These are phyloP conservation scores for Lycodopsis pacificus DNA, from an alignment of 2,797 vertebrate species.

Conservation along the genomic window DNA sequence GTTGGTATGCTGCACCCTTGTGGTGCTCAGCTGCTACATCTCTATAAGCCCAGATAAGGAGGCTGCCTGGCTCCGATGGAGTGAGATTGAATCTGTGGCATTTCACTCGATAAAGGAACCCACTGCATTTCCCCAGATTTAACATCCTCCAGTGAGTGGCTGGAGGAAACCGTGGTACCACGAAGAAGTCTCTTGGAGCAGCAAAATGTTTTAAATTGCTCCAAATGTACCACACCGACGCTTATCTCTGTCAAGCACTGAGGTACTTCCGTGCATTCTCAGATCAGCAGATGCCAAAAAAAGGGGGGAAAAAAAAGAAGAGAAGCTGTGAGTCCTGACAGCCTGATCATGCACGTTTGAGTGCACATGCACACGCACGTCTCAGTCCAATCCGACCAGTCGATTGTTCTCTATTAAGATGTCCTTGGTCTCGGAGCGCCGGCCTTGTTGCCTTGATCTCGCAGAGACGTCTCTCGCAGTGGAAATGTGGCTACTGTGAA, in stretches of 20 bases:
- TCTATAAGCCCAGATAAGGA: conserved; percentile 71
- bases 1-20: conserved; percentile 84
- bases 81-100: conserved; percentile 71
- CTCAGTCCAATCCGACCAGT: conserved; percentile 34
- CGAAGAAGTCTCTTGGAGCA: conserved; percentile 23
- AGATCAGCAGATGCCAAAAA: conserved; percentile 27
- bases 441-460: conserved; percentile 57
- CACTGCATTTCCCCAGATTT: conserved; percentile 47
- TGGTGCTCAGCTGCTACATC: conserved; percentile 78
- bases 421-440: conserved; percentile 57
- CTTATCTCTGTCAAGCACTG: conserved; percentile 43
- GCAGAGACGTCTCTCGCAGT: conserved; percentile 46
- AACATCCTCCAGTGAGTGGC: conserved; percentile 28
- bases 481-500: conserved; percentile 56
- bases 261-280: conserved; percentile 36
- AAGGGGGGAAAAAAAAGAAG: background rate
- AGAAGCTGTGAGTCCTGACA: conserved; percentile 25
- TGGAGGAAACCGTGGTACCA: conserved; percentile 27
- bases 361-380: conserved; percentile 1
- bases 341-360: conserved; percentile 6
- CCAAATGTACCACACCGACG: conserved; percentile 34
- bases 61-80: conserved; percentile 58
- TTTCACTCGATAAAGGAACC: conserved; percentile 70
- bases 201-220: conserved; percentile 57
- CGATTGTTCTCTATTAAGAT: conserved; percentile 71